These are phyloP conservation scores for Oeneis ivallda DNA, from an alignment of 2,888 invertebrate species.

Conservation along the genomic window DNA sequence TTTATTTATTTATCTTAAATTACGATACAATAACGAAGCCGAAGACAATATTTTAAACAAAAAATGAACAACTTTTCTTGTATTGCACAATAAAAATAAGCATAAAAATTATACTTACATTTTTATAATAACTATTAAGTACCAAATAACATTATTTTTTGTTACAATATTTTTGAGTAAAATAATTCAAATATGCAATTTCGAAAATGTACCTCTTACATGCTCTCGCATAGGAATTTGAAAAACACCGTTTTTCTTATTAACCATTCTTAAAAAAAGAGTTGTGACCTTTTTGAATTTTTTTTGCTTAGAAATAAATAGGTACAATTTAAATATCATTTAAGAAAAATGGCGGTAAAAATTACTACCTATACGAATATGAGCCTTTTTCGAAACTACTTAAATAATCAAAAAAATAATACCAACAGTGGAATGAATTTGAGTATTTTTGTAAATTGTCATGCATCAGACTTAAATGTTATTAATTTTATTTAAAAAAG, in stretches of 20 bases:
- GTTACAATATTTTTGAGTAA: slow-evolving; percentile 47
- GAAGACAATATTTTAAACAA: slow-evolving; percentile 35
- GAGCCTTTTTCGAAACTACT: too few relatives aligned
- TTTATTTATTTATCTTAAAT: slow-evolving; percentile 47
- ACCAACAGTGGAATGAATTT: slow-evolving; percentile 41
- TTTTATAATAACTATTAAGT: slow-evolving; percentile 38
- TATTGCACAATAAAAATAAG: slow-evolving; percentile 75
- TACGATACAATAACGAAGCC: slow-evolving; percentile 65
- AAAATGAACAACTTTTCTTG: slow-evolving; percentile 67
- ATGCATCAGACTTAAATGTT: slow-evolving; percentile 36
- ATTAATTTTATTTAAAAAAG: slow-evolving; percentile 1
- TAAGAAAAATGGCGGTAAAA: too few relatives aligned
- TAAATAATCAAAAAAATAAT: slow-evolving; percentile 4
- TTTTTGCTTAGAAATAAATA: too few relatives aligned
- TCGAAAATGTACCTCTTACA: too few relatives aligned
- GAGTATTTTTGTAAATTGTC: slow-evolving; percentile 44
- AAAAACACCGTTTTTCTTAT: too few relatives aligned
- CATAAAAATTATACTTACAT: slow-evolving; percentile 56
- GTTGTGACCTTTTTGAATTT: too few relatives aligned
- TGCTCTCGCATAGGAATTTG: too few relatives aligned
- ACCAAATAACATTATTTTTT: slow-evolving; percentile 58
- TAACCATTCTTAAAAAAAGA: too few relatives aligned
- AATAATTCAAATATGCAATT: background rate
- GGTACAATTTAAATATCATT: too few relatives aligned
- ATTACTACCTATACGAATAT: too few relatives aligned